These are phyloP conservation scores for Xerus inauris DNA, from an alignment of 2,113 vertebrate genomes.

Conservation along the genomic window DNA sequence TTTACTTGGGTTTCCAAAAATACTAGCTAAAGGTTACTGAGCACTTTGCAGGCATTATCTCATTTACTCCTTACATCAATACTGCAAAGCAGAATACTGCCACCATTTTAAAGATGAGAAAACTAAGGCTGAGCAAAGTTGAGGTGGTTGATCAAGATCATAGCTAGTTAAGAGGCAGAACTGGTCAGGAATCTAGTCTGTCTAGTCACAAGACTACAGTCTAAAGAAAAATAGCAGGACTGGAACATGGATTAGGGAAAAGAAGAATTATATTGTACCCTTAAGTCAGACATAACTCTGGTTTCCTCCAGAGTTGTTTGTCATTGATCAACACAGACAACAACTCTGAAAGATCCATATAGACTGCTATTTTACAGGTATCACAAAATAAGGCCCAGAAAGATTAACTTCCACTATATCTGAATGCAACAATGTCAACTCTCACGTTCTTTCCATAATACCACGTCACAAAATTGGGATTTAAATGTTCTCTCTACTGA, in stretches of 20 bases:
- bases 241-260: neutral
- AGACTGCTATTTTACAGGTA: neutral
- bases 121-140: neutral
- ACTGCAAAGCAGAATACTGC: neutral
- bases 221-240: neutral
- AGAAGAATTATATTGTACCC: neutral
- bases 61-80: neutral
- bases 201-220: neutral
- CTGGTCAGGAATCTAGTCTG: no score
- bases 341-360: neutral
- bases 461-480: neutral
- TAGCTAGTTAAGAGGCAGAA: neutral
- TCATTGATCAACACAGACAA: rapidly evolving
- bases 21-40: neutral
- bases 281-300: neutral
- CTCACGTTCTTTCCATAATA: neutral
- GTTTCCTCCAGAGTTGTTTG: neutral
- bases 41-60: neutral
- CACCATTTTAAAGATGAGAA: neutral
- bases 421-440: neutral
- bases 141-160: neutral
- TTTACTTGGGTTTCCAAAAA: neutral
- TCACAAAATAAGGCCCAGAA: neutral
- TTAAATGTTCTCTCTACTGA: neutral
- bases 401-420: neutral